Evolutionary conservation across 2,888 invertebrate genomes (phyloP), one percentile per base, ranked within the genome.

Genomic region (Hirtodrosophila duncani): DNA sequence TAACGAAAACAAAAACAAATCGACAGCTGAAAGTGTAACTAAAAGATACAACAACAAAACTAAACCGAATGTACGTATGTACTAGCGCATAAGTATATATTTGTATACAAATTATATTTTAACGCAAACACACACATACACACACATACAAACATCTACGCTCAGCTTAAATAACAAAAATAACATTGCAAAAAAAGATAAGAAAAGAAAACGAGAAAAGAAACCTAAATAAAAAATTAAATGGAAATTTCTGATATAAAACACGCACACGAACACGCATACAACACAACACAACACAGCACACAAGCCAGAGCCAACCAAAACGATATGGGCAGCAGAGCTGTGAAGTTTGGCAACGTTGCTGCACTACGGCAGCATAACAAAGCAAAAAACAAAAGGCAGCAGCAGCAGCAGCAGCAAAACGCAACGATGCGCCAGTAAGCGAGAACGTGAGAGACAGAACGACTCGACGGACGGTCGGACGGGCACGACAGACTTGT

Each of bases 241-340:
- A 75, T 79, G 77, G 79, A 78, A 78, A 78, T 72, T 78, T 72
- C 72, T 78, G 79, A 78, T 67, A 78, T 74, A 74, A 74, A 78
- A 61, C 65, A 58, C 65, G 63, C 48, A 31, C 44, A 48, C 50
- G 37, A 37, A 34, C 8, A 38, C 30, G 16, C 9, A 31, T 9
- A 27, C 14, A 34, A n/a, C 30, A 27, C 11, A 38, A 10, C n/a
- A n/a, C n/a, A n/a, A 24, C 11, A 9, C 23, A 30, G 10, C 7
- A 11, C 14, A 45, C 27, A 16, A 21, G 18, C 21, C 10, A 41
- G 17, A 39, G 18, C 18, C 43, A 39, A 39, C 7, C 10, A 26
- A 11, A 42, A 53, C 52, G 31, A 30, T 17, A 26, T 14, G 13
- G 10, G 17, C 16, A 20, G 20, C 23, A 14, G 21, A 21, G 7